Percentiles rank a stretch among this genome's conserved stretches.
Conservation (phyloP, 1,140 invertebrate species). For the Camponotus vicinus region DNA sequence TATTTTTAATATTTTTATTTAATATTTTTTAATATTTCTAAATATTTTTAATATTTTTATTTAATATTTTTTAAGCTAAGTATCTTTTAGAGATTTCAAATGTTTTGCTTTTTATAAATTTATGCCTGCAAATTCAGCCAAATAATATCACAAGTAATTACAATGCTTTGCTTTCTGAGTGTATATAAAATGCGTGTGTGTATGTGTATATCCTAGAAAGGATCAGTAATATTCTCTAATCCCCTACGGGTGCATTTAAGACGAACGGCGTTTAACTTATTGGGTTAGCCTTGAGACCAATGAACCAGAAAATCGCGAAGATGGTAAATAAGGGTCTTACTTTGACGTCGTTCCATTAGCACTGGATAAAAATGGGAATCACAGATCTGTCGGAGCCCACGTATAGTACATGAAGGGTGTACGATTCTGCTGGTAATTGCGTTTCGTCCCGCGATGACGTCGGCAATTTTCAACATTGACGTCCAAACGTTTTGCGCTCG, state of each 20-base stretch:
- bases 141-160: conserved; percentile 14
- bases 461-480: conserved; percentile 52
- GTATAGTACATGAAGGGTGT: conserved; percentile 41
- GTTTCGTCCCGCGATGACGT: conserved; percentile 66
- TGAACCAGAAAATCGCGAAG: conserved; percentile 67
- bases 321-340: conserved; percentile 71
- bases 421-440: conserved; percentile 70
- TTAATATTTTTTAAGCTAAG: not conserved
- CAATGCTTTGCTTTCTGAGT: not conserved
- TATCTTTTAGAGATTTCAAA: not conserved
- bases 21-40: too few species aligned
- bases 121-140: not conserved
- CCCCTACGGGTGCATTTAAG: conserved; percentile 61
- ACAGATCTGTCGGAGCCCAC: conserved; percentile 64
- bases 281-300: conserved; percentile 62
- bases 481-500: not conserved
- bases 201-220: not conserved
- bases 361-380: conserved; percentile 69
- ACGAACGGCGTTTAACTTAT: conserved; percentile 61
- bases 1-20: not conserved
- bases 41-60: too few species aligned
- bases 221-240: conserved; percentile 47
- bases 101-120: not conserved
- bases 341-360: conserved; percentile 69
- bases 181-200: not conserved